Conservation (phyloP, 1,140 invertebrate species). For the Drosophila persimilis region DNA sequence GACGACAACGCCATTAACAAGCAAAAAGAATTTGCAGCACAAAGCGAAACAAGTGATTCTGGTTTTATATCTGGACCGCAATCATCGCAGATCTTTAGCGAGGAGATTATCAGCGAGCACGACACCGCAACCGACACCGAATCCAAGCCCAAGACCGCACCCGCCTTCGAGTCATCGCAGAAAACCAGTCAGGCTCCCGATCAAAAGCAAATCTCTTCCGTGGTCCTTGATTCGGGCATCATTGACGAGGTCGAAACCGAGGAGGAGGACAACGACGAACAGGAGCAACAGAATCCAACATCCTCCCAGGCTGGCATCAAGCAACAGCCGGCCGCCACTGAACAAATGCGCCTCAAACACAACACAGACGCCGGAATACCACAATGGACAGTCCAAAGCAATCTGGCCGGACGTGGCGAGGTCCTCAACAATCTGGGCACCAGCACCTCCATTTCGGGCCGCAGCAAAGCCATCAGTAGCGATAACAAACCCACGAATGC, state of each 20-base stretch:
- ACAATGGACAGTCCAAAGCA: slow-evolving; percentile 66
- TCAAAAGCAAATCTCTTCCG: slow-evolving; percentile 18
- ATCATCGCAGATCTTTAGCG: slow-evolving; percentile 69
- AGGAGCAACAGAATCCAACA: slow-evolving; percentile 22
- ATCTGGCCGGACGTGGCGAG: slow-evolving; percentile 43
- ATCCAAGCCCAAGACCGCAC: slow-evolving; percentile 16
- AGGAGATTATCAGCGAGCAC: slow-evolving; percentile 47
- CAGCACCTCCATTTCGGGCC: slow-evolving; percentile 18
- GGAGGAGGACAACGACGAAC: slow-evolving; percentile 26
- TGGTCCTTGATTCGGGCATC: slow-evolving; percentile 68
- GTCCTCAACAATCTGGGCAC: slow-evolving; percentile 63
- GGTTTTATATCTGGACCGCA: slow-evolving; percentile 81
- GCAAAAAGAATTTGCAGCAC: slow-evolving; percentile 75
- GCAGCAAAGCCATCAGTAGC: slow-evolving; percentile 30
- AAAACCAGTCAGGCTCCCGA: slow-evolving; percentile 4
- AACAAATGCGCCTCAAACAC: slow-evolving; percentile 65
- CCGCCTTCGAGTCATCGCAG: slow-evolving; percentile 3
- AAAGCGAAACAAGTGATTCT: slow-evolving; percentile 83
- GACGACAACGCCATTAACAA: slow-evolving; percentile 57
- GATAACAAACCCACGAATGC: slow-evolving; percentile 35
- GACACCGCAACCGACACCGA: slow-evolving; percentile 18
- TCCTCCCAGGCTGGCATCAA: slow-evolving; percentile 16
- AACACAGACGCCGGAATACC: slow-evolving; percentile 58
- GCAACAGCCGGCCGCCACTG: slow-evolving; percentile 22
- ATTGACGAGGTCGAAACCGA: slow-evolving; percentile 60